Evolutionary conservation across 64 coral and sea anemone species (phyloP).

Genomic region (Dendrophyllia cribrosa): DNA sequence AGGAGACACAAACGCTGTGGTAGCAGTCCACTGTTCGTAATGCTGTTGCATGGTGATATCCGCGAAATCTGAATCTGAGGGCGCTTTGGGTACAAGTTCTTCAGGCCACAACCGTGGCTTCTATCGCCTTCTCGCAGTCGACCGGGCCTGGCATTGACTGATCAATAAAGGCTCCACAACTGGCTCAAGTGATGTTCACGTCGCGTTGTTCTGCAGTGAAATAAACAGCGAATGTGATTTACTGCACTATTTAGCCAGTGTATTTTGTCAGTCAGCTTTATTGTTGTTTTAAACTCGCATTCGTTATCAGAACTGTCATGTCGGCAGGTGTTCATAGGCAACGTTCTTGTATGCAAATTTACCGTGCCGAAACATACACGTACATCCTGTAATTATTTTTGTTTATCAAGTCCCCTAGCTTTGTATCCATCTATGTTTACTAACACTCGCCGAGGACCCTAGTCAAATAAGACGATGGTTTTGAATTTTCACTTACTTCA

Average conservation of each 20-base stretch:
- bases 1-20: conserved; percentile 77
- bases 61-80: too few relatives aligned
- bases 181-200: not conserved
- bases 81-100: too few relatives aligned
- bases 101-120: too few relatives aligned
- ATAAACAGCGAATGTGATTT: not conserved
- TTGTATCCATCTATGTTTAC: not conserved
- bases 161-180: not conserved
- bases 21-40: conserved; percentile 81
- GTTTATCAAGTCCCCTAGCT: not conserved
- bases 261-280: not conserved
- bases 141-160: too few relatives aligned
- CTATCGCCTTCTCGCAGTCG: too few relatives aligned
- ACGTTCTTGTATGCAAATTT: conserved; percentile 16
- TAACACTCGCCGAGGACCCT: too few relatives aligned
- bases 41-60: not conserved
- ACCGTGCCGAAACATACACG: not conserved
- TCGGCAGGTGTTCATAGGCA: not conserved
- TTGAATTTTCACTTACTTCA: too few relatives aligned
- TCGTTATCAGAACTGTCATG: not conserved
- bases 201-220: not conserved
- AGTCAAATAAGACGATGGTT: too few relatives aligned
- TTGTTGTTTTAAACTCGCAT: not conserved
- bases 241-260: not conserved
- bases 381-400: not conserved